These are phyloP conservation scores for Plumapathes pennacea DNA, from an alignment of 92 coral and sea anemone species.

Conservation along the genomic window DNA sequence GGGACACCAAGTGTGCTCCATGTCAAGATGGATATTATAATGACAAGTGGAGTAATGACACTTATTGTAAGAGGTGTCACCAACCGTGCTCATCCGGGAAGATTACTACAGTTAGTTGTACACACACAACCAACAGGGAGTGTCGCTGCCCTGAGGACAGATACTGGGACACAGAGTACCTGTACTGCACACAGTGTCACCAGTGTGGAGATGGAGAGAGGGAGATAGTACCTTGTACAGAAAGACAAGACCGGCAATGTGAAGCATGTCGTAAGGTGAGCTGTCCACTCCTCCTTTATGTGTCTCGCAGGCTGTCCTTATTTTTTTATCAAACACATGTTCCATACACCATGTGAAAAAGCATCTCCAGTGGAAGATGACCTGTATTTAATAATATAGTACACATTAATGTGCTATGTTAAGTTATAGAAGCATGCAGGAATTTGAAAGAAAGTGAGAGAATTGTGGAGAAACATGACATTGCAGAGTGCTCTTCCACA, in stretches of 20 bases:
- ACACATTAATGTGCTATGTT: no score
- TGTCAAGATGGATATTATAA: neutral
- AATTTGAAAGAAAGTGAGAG: no score
- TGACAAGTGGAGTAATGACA: neutral
- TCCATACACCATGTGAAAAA: no score
- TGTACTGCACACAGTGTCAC: neutral
- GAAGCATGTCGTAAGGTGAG: conserved; percentile 8
- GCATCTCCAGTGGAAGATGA: no score
- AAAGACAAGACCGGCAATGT: neutral
- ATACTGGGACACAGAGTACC: neutral
- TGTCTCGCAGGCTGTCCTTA: no score
- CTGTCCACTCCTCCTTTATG: no score
- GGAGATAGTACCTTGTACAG: neutral
- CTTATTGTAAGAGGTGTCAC: neutral
- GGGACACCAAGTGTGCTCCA: neutral
- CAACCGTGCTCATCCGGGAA: neutral
- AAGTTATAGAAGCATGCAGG: no score
- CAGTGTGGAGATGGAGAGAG: neutral
- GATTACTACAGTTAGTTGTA: neutral
- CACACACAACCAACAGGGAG: neutral
- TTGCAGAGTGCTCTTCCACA: no score
- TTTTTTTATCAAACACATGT: no score
- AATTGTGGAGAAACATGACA: no score
- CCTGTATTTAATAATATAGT: no score
- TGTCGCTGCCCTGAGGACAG: neutral